Evolutionary conservation across 37 sponge, comb jelly and placozoan genomes (phyloP).

Genomic region (Diacarnus erythraeanus): DNA sequence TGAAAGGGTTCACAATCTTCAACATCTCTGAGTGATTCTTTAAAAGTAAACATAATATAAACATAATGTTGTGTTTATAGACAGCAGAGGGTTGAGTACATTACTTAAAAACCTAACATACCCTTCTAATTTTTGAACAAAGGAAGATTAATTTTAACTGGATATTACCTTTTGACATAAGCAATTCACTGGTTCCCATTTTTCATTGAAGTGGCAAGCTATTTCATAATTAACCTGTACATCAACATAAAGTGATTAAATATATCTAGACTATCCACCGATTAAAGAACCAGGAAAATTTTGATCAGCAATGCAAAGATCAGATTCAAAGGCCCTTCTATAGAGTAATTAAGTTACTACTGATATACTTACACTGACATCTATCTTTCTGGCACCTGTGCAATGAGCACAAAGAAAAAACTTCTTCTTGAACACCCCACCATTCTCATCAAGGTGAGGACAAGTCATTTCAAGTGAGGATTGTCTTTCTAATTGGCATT

Average conservation of each 20-base stretch:
- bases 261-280: neutral
- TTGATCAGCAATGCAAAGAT: too few relatives aligned
- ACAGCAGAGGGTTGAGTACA: too few relatives aligned
- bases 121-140: too few relatives aligned
- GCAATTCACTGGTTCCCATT: conserved; percentile 44
- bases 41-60: neutral
- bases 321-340: too few relatives aligned
- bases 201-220: conserved; percentile 5
- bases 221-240: conserved; percentile 39
- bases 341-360: too few relatives aligned
- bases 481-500: too few relatives aligned
- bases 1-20: conserved; percentile 47
- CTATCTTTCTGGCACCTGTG: conserved; percentile 21
- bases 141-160: neutral
- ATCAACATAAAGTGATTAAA: too few relatives aligned
- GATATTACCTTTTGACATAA: conserved; percentile 42
- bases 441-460: neutral
- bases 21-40: conserved; percentile 21
- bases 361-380: conserved; percentile 16
- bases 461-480: conserved; percentile 7
- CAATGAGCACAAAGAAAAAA: conserved; percentile 26
- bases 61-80: too few relatives aligned
- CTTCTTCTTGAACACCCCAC: neutral
- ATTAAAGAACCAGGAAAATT: neutral
- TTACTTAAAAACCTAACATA: too few relatives aligned